Evolutionary conservation across 2,888 invertebrate species (phyloP).

Genomic region (Boloria euphrosyne): DNA sequence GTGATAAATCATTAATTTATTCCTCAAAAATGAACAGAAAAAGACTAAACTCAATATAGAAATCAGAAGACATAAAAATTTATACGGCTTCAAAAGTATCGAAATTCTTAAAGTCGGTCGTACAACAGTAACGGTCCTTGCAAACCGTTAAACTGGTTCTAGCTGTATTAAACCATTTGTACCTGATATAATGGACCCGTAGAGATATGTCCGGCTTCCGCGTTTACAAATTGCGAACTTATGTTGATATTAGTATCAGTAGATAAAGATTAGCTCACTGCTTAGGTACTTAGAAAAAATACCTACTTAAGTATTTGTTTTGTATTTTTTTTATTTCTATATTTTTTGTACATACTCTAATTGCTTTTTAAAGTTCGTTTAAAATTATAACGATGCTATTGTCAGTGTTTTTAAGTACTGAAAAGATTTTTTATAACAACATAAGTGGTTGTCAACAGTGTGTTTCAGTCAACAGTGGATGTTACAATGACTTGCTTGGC

Average conservation of each 20-base stretch:
- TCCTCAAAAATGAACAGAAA: too few relatives aligned
- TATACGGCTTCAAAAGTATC: conserved; percentile 10
- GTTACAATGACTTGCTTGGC: too few relatives aligned
- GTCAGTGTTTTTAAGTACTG: too few relatives aligned
- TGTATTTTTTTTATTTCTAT: too few relatives aligned
- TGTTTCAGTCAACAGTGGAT: too few relatives aligned
- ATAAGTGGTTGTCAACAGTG: too few relatives aligned
- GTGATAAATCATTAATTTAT: too few relatives aligned
- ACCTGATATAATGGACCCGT: conserved; percentile 48
- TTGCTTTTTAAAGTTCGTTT: too few relatives aligned
- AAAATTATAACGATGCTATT: too few relatives aligned
- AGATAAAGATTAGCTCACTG: background rate
- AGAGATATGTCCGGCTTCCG: conserved; percentile 51
- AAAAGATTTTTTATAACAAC: too few relatives aligned
- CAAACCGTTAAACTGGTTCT: conserved; percentile 71
- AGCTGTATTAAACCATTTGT: conserved; percentile 53
- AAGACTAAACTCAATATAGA: background rate
- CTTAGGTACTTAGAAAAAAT: background rate
- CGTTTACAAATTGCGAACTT: conserved; percentile 44
- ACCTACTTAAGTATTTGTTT: background rate
- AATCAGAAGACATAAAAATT: background rate
- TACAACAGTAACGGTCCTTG: conserved; percentile 62
- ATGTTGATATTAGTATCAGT: conserved; percentile 1
- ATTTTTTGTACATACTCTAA: background rate
- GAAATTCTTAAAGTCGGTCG: conserved; percentile 19